These are phyloP conservation scores for Ips nitidus DNA, from an alignment of 1,140 invertebrate species.

Conservation along the genomic window DNA sequence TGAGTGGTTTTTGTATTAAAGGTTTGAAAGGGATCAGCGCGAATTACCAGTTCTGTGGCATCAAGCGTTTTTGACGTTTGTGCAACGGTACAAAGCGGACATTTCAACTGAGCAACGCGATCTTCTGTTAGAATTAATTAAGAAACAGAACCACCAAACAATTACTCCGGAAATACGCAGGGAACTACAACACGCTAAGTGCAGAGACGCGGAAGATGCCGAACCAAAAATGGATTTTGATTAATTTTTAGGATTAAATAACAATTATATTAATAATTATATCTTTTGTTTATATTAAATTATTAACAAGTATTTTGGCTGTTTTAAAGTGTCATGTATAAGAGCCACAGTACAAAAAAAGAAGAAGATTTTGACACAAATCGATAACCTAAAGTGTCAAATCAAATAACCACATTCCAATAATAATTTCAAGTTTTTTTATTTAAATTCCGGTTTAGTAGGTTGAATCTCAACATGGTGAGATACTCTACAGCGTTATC, in stretches of 20 bases:
- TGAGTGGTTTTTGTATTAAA: slow-evolving; percentile 48
- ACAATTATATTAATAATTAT: neutral
- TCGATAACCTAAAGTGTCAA: too few species aligned
- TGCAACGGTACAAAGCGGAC: slow-evolving; percentile 93
- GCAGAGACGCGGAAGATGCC: slow-evolving; percentile 70
- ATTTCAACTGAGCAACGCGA: slow-evolving; percentile 92
- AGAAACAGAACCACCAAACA: slow-evolving; percentile 74
- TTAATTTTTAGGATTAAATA: slow-evolving; percentile 19
- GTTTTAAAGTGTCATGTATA: too few species aligned
- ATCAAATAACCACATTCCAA: too few species aligned
- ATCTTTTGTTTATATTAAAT: neutral
- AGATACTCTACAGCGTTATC: slow-evolving; percentile 37
- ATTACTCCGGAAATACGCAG: slow-evolving; percentile 84
- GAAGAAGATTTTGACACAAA: too few species aligned
- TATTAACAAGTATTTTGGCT: neutral
- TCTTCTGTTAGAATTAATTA: slow-evolving; percentile 75
- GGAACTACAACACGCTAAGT: slow-evolving; percentile 80
- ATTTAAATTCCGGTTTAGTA: neutral
- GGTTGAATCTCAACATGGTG: slow-evolving; percentile 9
- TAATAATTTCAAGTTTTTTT: neutral
- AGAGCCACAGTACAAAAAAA: too few species aligned
- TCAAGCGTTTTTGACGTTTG: slow-evolving; percentile 91
- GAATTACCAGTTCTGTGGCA: slow-evolving; percentile 96
- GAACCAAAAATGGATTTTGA: slow-evolving; percentile 46
- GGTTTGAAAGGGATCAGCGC: slow-evolving; percentile 81